Conservation (phyloP, 2,113 vertebrate species). For the Muntiacus muntjak region DNA sequence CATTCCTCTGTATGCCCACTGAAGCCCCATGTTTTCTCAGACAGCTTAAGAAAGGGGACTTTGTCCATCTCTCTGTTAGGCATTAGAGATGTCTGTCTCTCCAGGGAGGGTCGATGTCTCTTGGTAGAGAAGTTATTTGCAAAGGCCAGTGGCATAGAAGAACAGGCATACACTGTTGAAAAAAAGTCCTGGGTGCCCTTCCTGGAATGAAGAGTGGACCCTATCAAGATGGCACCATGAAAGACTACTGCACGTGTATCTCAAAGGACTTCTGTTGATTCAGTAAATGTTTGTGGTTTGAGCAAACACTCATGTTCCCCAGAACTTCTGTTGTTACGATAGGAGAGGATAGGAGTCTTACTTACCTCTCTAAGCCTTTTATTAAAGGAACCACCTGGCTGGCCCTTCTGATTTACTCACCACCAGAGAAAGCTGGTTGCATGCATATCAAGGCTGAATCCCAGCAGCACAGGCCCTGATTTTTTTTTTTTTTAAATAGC, state of each 20-base stretch:
- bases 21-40: neutral
- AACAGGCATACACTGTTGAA: neutral
- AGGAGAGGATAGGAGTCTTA: neutral
- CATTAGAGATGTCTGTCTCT: neutral
- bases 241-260: fast-evolving
- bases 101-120: neutral
- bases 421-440: neutral
- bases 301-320: neutral
- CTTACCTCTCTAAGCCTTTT: neutral
- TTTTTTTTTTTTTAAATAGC: conserved; percentile 28
- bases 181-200: neutral
- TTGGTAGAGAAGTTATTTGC: neutral
- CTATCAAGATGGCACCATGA: too few species aligned
- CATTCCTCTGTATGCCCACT: neutral
- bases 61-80: neutral
- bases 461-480: neutral
- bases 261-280: neutral
- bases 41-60: neutral
- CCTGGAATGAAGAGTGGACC: neutral
- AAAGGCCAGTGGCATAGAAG: neutral
- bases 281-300: neutral
- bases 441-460: neutral
- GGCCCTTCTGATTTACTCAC: neutral
- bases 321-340: neutral
- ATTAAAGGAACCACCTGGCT: neutral